Evolutionary conservation across 2,888 invertebrate species (phyloP).

Genomic region (Eudemis profundana): DNA sequence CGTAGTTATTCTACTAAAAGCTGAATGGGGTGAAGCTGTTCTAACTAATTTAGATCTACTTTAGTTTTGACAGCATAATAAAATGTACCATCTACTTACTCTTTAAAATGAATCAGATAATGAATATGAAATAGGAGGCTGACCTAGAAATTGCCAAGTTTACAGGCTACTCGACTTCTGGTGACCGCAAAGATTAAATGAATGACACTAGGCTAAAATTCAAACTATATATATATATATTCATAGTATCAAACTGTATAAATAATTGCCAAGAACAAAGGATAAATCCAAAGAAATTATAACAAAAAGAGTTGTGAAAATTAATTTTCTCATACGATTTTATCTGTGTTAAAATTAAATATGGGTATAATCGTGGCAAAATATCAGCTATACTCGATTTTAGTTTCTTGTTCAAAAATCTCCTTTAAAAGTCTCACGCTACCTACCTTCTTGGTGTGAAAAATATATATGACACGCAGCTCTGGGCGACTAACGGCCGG

Average conservation of each 20-base stretch:
- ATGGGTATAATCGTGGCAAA: too few relatives aligned
- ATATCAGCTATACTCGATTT: too few relatives aligned
- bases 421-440: background rate
- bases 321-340: too few relatives aligned
- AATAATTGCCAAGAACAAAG: too few relatives aligned
- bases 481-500: background rate
- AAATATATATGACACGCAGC: slow-evolving; percentile 4
- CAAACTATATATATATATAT: too few relatives aligned
- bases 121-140: slow-evolving; percentile 8
- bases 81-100: background rate
- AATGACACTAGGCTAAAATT: background rate
- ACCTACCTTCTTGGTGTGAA: background rate
- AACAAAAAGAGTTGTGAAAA: too few relatives aligned
- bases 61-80: background rate
- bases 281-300: too few relatives aligned
- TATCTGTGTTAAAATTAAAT: too few relatives aligned
- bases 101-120: background rate
- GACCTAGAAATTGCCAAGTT: slow-evolving; percentile 18
- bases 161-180: background rate
- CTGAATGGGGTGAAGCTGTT: background rate
- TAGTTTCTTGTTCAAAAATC: too few relatives aligned
- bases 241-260: too few relatives aligned
- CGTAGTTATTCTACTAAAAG: background rate
- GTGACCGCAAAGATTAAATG: background rate
- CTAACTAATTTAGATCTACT: background rate